Evolutionary conservation across 35 echinoderm and acorn worm genomes (phyloP).

Genomic region (Ophiothrix spiculata): DNA sequence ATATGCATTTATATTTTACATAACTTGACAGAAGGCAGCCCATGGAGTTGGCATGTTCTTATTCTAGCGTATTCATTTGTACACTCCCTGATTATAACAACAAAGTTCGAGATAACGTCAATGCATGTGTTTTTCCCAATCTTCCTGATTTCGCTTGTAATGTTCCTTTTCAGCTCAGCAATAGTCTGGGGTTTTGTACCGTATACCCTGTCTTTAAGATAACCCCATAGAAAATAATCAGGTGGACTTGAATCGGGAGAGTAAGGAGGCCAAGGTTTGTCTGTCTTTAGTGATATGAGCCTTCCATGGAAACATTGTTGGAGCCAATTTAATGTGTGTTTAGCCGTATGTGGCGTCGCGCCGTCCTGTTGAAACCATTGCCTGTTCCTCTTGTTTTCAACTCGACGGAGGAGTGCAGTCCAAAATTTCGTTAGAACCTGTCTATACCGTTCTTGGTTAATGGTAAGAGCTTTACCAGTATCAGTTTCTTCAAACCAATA

Average conservation of each 20-base stretch:
- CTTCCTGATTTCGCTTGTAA: neutral
- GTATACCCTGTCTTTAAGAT: conserved; percentile 20
- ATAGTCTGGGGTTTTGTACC: conserved; percentile 2
- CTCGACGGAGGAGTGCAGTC: neutral
- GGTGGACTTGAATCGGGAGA: conserved; percentile 15
- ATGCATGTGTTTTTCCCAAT: neutral
- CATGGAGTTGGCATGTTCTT: too few species aligned
- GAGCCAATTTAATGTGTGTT: neutral
- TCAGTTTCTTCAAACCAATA: conserved; percentile 11
- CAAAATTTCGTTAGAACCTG: neutral
- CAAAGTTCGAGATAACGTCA: neutral
- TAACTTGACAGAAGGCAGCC: too few species aligned
- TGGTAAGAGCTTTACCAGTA: neutral
- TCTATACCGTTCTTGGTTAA: neutral
- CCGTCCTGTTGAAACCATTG: conserved; percentile 29
- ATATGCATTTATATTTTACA: too few species aligned
- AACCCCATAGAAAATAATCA: conserved; percentile 18
- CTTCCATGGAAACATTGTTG: neutral
- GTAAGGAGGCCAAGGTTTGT: conserved; percentile 7
- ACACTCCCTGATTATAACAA: neutral
- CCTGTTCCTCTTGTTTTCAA: neutral
- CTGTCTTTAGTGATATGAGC: neutral
- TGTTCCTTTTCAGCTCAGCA: neutral
- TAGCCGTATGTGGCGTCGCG: neutral
- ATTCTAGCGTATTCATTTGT: too few species aligned